Base-by-base conservation (phyloP, 2,888 invertebrate species). In the Andricus quercusramuli region DNA sequence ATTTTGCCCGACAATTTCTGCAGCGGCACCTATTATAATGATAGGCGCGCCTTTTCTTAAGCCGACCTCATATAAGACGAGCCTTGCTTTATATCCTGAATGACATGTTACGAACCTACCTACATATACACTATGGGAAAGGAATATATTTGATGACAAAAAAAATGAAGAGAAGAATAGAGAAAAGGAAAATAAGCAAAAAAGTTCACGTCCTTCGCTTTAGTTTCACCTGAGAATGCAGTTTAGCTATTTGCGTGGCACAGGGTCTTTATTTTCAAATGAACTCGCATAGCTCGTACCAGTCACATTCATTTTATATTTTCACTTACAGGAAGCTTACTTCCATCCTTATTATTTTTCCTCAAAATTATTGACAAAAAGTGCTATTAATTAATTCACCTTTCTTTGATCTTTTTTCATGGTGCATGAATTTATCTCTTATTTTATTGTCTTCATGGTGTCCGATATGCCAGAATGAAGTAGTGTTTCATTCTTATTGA, bases 31-130 rank as follows among this genome's bases (percentile, higher is more conserved):
- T 84, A 85, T 85, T 85, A 84, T 85, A 86, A 85, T 85, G 83
- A 85, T 86, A 84, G 87, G 87, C 86, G 87, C 88, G 87, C 87
- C 88, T 87, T 83, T 79, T 83, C 84, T 83, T 82, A 82, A 82
- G 81, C 74, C 82, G 84, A 80, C 84, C 81, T 83, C 81, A 83
- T 78, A 64, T 78, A 64, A 81, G 84, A 82, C 81, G 82, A 83
- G 84, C 85, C 83, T 86, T 86, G 83, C 85, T 84, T 88, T 87
- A 86, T 83, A 86, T 88, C 87, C 87, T 86, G 85, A 85, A 85
- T 80, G 82, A 80, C 79, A 82, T 81, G 81, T 81, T 79, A 76
- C 22, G 44, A 44, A 68, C 68, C 44, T 68, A 68, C 64, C 65
- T 65, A 78, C 78, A 65, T 62, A 13, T 62, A 62, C 25, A 62